These are phyloP conservation scores for Antheraea yamamai DNA, from an alignment of 2,888 invertebrate genomes.

Conservation along the genomic window DNA sequence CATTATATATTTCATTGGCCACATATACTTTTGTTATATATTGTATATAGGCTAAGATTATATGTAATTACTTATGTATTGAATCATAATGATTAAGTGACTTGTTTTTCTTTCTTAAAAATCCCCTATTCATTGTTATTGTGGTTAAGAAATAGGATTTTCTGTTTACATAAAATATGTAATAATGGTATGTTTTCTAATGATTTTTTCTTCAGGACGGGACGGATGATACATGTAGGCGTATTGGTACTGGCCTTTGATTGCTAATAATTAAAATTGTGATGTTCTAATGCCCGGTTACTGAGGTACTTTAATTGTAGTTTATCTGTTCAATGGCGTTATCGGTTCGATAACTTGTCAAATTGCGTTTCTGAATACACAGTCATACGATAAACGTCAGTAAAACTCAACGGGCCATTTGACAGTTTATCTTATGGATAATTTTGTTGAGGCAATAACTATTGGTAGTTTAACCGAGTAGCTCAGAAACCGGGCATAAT, in stretches of 20 bases:
- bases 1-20: not conserved
- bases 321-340: no score
- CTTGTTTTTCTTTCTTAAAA: not conserved
- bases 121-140: not conserved
- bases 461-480: no score
- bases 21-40: not conserved
- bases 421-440: no score
- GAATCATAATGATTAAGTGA: not conserved
- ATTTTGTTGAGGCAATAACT: no score
- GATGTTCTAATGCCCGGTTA: no score
- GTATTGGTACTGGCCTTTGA: conserved; percentile 2
- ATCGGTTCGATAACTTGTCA: no score
- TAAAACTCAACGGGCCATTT: no score
- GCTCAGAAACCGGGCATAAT: no score
- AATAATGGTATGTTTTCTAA: not conserved
- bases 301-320: no score
- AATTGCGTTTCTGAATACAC: no score
- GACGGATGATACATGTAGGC: conserved; percentile 12
- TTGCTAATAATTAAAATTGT: conserved; percentile 6
- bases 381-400: no score
- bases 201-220: not conserved
- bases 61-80: not conserved
- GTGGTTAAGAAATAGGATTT: not conserved
- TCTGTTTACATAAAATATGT: not conserved
- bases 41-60: not conserved